phyloP scores from a whole-genome alignment of 2,888 invertebrate species.

The Gibbula magus region DNA sequence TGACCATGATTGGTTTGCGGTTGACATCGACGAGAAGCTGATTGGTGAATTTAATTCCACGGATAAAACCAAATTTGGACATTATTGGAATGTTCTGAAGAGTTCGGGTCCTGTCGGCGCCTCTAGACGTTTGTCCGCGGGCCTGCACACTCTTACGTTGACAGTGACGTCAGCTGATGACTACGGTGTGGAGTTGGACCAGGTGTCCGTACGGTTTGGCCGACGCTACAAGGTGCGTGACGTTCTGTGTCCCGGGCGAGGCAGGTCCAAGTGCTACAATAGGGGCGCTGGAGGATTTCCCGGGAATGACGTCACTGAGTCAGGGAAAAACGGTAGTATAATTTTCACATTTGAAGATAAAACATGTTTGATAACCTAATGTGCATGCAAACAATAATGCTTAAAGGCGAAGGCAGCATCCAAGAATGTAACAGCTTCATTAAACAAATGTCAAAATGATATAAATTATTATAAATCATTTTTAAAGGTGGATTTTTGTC shows the following conservation, averaged over 20 bases:
- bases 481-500: neutral
- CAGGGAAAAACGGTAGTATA: too few species aligned
- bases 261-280: neutral
- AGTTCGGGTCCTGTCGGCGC: neutral
- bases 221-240: neutral
- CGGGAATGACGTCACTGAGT: too few species aligned
- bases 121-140: neutral
- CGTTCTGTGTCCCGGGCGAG: conserved; percentile 14
- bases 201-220: neutral
- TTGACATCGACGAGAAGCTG: conserved; percentile 5
- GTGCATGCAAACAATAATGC: too few species aligned
- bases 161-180: conserved; percentile 3
- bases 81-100: conserved; percentile 12
- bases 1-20: neutral
- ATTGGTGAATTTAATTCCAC: conserved; percentile 2
- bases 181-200: conserved; percentile 24
- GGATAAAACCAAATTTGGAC: neutral
- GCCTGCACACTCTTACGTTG: conserved; percentile 1
- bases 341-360: neutral
- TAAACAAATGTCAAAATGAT: too few species aligned
- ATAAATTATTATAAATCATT: too few species aligned
- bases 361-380: too few species aligned
- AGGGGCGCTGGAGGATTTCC: neutral
- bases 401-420: too few species aligned
- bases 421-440: neutral